Evolutionary conservation across 1,140 invertebrate species (phyloP).

Genomic region (Belonocnema kinseyi): DNA sequence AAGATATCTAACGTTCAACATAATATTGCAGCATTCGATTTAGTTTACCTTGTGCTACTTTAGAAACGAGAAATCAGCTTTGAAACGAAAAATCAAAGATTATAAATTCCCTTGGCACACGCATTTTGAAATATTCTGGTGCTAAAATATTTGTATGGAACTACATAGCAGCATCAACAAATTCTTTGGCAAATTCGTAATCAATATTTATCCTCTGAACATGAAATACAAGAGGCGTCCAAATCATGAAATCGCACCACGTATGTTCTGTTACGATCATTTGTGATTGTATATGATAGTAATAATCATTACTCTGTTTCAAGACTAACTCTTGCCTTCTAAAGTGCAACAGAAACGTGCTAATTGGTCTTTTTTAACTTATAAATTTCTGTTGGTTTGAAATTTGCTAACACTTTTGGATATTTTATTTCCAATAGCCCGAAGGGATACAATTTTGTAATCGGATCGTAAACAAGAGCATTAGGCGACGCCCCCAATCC

Average conservation of each 20-base stretch:
- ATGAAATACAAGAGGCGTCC: slow-evolving; percentile 42
- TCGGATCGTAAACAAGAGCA: slow-evolving; percentile 34
- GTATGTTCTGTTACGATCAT: slow-evolving; percentile 41
- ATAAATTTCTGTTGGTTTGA: slow-evolving; percentile 41
- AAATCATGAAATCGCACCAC: slow-evolving; percentile 51
- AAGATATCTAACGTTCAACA: no score
- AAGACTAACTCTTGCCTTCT: slow-evolving; percentile 32
- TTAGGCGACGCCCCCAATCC: slow-evolving; percentile 42
- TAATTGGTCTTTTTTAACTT: slow-evolving; percentile 36
- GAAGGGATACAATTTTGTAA: background rate
- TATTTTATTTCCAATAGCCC: no score
- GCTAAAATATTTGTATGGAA: slow-evolving; percentile 46
- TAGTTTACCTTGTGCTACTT: no score
- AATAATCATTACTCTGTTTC: slow-evolving; percentile 44
- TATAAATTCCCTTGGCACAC: slow-evolving; percentile 41
- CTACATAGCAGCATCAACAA: slow-evolving; percentile 3
- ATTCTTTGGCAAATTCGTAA: slow-evolving; percentile 31
- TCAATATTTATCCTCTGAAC: slow-evolving; percentile 40
- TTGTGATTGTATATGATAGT: slow-evolving; percentile 45
- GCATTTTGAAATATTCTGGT: slow-evolving; percentile 50
- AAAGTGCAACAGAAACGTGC: no score
- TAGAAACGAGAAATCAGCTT: no score
- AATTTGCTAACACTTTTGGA: slow-evolving; percentile 43
- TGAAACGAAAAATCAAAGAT: slow-evolving; percentile 29
- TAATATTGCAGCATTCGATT: no score